A percentile compares a stretch with the other conserved stretches of the same genome.
phyloP scores from a whole-genome alignment of 2,888 invertebrate species.

The Eucera pruinosa region DNA sequence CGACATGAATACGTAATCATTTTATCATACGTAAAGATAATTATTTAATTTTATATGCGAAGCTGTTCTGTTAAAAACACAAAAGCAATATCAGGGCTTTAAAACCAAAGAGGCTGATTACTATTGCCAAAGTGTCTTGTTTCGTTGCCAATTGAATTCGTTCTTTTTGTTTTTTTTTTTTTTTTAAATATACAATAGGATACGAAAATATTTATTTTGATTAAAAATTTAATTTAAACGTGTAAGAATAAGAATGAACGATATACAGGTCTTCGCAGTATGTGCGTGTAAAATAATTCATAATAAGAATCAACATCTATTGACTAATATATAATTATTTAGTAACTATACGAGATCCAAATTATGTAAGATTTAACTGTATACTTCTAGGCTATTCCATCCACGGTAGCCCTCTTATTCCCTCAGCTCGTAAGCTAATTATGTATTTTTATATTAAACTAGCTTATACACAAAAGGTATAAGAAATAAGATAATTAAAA shows the following conservation, averaged over 20 bases:
- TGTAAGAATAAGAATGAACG: conserved; percentile 66
- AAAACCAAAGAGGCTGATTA: conserved; percentile 83
- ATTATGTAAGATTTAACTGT: conserved; percentile 80
- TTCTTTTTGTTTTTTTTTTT: too few relatives aligned
- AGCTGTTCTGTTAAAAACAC: conserved; percentile 59
- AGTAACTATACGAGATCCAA: conserved; percentile 77
- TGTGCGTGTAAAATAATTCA: conserved; percentile 80
- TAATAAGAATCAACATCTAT: conserved; percentile 78
- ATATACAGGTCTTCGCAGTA: conserved; percentile 73
- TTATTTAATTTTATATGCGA: conserved; percentile 36
- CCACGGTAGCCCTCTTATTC: conserved; percentile 81
- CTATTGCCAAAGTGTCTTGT: conserved; percentile 83
- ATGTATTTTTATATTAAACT: conserved; percentile 85
- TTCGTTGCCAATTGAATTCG: conserved; percentile 73
- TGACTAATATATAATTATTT: conserved; percentile 73
- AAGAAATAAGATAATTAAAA: conserved; percentile 67
- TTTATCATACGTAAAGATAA: conserved; percentile 29
- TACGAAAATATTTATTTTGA: conserved; percentile 70
- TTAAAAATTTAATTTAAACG: conserved; percentile 62
- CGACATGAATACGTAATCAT: conserved; percentile 1
- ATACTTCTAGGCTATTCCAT: conserved; percentile 82
- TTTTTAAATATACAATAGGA: conserved; percentile 72
- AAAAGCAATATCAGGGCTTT: conserved; percentile 77
- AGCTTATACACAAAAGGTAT: conserved; percentile 80
- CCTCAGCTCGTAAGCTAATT: conserved; percentile 84